Evolutionary conservation across 2,113 vertebrate species (phyloP).

Genomic region (Daubentonia madagascariensis): DNA sequence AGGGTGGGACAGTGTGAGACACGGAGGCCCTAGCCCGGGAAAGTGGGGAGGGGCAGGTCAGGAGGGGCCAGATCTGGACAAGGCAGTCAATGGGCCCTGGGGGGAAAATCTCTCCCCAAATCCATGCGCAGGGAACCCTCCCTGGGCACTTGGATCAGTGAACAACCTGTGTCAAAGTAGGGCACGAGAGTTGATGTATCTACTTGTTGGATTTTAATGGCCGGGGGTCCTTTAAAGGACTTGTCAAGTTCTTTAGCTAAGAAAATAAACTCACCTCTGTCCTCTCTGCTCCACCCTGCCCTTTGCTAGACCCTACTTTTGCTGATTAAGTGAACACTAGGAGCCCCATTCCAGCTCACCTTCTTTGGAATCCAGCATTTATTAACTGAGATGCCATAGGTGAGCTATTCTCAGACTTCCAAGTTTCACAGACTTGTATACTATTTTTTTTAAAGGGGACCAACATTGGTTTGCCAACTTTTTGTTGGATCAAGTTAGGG

Average conservation of each 20-base stretch:
- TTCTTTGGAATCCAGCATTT: background rate
- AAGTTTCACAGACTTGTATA: background rate
- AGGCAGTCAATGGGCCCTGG: too few species aligned
- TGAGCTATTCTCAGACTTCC: background rate
- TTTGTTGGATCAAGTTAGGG: background rate
- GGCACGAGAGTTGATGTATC: background rate
- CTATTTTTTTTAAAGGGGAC: background rate
- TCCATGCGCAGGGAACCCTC: too few species aligned
- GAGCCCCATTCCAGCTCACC: background rate
- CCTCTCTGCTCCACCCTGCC: background rate
- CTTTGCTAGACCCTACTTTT: background rate
- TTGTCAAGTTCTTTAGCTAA: background rate
- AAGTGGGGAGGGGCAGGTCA: too few species aligned
- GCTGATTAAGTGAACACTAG: background rate
- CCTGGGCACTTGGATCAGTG: background rate
- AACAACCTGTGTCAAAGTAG: background rate
- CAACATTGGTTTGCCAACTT: background rate
- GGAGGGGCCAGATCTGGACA: too few species aligned
- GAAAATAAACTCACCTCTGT: background rate
- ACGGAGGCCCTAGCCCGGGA: too few species aligned
- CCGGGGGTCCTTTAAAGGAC: background rate
- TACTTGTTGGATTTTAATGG: background rate
- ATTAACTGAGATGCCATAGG: background rate
- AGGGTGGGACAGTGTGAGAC: too few species aligned
- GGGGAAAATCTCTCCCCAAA: too few species aligned